Evolutionary conservation across 2,797 vertebrate species (phyloP).

Genomic region (Pelochelys cantorii): DNA sequence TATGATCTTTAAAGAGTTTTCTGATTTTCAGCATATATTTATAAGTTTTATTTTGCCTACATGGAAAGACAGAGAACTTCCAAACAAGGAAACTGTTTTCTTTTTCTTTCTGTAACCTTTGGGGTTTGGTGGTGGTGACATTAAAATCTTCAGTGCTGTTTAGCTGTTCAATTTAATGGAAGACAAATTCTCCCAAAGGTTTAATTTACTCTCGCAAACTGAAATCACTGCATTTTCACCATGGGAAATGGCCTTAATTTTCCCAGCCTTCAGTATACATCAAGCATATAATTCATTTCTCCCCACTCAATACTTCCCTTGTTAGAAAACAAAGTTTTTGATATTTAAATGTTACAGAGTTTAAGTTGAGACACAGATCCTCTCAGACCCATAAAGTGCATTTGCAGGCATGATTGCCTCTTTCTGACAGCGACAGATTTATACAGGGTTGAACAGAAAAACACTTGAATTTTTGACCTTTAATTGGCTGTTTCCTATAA

Average conservation of each 20-base stretch:
- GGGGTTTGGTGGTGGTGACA: slow-evolving; percentile 79
- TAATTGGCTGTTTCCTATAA: slow-evolving; percentile 68
- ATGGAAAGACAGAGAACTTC: slow-evolving; percentile 60
- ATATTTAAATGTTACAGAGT: slow-evolving; percentile 80
- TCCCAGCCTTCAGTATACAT: slow-evolving; percentile 81
- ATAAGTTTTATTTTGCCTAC: slow-evolving; percentile 67
- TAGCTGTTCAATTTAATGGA: slow-evolving; percentile 84
- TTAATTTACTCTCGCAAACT: slow-evolving; percentile 83
- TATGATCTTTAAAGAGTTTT: slow-evolving; percentile 82
- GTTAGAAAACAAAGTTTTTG: slow-evolving; percentile 83
- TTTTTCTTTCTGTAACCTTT: slow-evolving; percentile 77
- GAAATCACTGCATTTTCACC: slow-evolving; percentile 81
- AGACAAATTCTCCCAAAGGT: slow-evolving; percentile 83
- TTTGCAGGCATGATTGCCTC: slow-evolving; percentile 64
- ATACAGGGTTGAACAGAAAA: slow-evolving; percentile 50
- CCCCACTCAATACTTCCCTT: slow-evolving; percentile 75
- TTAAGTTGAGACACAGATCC: slow-evolving; percentile 70
- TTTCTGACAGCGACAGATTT: slow-evolving; percentile 65
- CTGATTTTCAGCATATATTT: slow-evolving; percentile 75
- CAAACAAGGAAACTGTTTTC: slow-evolving; percentile 50
- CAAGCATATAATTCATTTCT: slow-evolving; percentile 84
- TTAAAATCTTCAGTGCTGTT: slow-evolving; percentile 81
- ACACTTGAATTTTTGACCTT: slow-evolving; percentile 74
- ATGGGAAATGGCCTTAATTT: slow-evolving; percentile 82
- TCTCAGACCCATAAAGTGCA: slow-evolving; percentile 58